Percentiles rank a stretch among this genome's conserved stretches.
These are phyloP conservation scores for Sphaerophoria taeniata DNA, from an alignment of 2,888 invertebrate species.

Conservation along the genomic window DNA sequence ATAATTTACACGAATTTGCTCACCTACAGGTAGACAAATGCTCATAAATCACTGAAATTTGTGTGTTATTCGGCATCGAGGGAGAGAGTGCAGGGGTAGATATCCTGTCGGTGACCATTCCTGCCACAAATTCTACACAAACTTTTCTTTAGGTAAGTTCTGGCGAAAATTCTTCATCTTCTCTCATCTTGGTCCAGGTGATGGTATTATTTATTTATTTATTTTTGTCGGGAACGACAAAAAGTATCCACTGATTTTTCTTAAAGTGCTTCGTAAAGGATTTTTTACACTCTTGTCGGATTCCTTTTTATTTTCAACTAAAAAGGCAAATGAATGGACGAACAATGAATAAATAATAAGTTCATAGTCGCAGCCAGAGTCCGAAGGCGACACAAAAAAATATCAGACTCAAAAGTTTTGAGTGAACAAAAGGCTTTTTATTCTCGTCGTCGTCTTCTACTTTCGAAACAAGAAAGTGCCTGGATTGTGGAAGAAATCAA, in stretches of 20 bases:
- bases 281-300: not conserved
- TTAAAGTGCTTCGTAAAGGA: constrained; percentile 13
- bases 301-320: not conserved
- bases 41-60: constrained; percentile 66
- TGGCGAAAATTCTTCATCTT: constrained; percentile 50
- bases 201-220: not conserved
- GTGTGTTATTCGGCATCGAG: constrained; percentile 42
- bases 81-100: not conserved
- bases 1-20: constrained; percentile 74
- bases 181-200: not conserved
- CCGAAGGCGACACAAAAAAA: not conserved
- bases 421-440: constrained; percentile 10
- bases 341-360: constrained; percentile 69
- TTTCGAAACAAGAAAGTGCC: not conserved
- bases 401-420: constrained; percentile 4
- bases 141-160: constrained; percentile 33
- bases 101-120: constrained; percentile 19
- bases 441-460: not conserved
- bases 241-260: constrained; percentile 15
- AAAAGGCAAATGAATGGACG: constrained; percentile 30
- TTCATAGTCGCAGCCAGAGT: constrained; percentile 7
- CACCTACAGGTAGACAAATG: constrained; percentile 73
- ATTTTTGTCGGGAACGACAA: not conserved
- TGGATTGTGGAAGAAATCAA: constrained; percentile 14
- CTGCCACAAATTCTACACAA: constrained; percentile 1